These are phyloP conservation scores for Enteromius paludinosus DNA, from an alignment of 2,797 vertebrate genomes.

Conservation along the genomic window DNA sequence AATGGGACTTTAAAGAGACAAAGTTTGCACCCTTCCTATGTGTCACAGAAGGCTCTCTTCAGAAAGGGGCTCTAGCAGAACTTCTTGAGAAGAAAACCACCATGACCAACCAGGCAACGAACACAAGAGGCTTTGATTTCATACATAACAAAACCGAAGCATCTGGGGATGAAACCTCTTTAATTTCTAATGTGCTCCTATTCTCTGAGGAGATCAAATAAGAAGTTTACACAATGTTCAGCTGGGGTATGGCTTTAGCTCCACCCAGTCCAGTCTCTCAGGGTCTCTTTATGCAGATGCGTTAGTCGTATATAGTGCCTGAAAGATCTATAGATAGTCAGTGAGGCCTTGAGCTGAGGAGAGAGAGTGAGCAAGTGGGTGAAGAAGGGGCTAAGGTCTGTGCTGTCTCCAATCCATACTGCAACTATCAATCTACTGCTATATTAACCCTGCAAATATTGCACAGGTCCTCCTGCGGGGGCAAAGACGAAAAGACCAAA, in stretches of 20 bases:
- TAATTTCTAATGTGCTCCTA: slow-evolving; percentile 21
- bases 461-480: slow-evolving; percentile 47
- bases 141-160: slow-evolving; percentile 65
- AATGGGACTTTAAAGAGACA: slow-evolving; percentile 40
- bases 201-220: slow-evolving; percentile 45
- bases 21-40: slow-evolving; percentile 14
- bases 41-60: neutral
- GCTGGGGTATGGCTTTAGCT: neutral
- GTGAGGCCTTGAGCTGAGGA: slow-evolving; percentile 49
- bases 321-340: slow-evolving; percentile 62
- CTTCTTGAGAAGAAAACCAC: slow-evolving; percentile 51
- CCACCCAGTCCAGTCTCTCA: neutral
- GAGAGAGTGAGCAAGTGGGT: slow-evolving; percentile 41
- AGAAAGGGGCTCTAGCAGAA: slow-evolving; percentile 26
- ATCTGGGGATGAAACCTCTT: slow-evolving; percentile 20
- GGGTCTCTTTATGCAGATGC: neutral
- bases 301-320: slow-evolving; percentile 34
- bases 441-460: slow-evolving; percentile 57
- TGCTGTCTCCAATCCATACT: slow-evolving; percentile 23
- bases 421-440: slow-evolving; percentile 53
- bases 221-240: neutral
- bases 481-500: slow-evolving; percentile 38
- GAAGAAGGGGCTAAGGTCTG: neutral
- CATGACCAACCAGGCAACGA: slow-evolving; percentile 63
- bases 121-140: slow-evolving; percentile 68